Percentiles rank a stretch among this genome's conserved stretches.
Evolutionary conservation across 2,888 invertebrate species (phyloP).

Genomic region (Anoncus sp.): DNA sequence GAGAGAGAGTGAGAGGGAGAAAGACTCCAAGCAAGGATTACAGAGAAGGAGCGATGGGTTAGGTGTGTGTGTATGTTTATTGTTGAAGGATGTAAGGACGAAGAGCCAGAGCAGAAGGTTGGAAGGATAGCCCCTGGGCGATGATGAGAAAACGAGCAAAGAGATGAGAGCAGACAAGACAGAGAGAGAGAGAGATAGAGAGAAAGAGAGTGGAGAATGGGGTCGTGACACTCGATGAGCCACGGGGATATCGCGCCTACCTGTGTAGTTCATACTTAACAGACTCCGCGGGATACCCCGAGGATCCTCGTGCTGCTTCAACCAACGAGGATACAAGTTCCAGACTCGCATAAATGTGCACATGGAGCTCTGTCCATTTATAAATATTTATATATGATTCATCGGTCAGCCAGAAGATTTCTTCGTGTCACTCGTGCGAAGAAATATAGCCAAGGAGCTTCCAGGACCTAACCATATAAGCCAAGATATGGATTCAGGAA

Average conservation of each 20-base stretch:
- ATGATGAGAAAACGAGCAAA: slow-evolving; percentile 41
- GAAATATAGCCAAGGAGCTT: slow-evolving; percentile 9
- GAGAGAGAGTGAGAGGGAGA: neutral
- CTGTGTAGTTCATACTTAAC: slow-evolving; percentile 75
- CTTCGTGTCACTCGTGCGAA: neutral
- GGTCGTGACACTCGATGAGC: slow-evolving; percentile 68
- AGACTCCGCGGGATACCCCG: slow-evolving; percentile 72
- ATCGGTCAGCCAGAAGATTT: neutral
- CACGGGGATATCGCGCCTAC: slow-evolving; percentile 72
- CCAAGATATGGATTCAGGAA: no score
- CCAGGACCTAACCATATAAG: no score
- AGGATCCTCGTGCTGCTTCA: slow-evolving; percentile 43
- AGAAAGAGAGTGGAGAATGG: slow-evolving; percentile 49
- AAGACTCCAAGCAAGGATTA: slow-evolving; percentile 40
- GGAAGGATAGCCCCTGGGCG: slow-evolving; percentile 53
- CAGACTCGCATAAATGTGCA: slow-evolving; percentile 36
- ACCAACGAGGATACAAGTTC: slow-evolving; percentile 47
- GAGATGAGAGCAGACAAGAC: slow-evolving; percentile 21
- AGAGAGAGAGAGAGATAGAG: slow-evolving; percentile 8
- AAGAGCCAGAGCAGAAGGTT: slow-evolving; percentile 35
- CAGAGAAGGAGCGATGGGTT: slow-evolving; percentile 38
- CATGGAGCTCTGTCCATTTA: slow-evolving; percentile 20
- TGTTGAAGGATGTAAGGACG: slow-evolving; percentile 47
- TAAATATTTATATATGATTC: neutral
- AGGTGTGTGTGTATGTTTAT: slow-evolving; percentile 31